These are phyloP conservation scores for Drosophila pegasa DNA, from an alignment of 2,888 invertebrate species.

Conservation along the genomic window DNA sequence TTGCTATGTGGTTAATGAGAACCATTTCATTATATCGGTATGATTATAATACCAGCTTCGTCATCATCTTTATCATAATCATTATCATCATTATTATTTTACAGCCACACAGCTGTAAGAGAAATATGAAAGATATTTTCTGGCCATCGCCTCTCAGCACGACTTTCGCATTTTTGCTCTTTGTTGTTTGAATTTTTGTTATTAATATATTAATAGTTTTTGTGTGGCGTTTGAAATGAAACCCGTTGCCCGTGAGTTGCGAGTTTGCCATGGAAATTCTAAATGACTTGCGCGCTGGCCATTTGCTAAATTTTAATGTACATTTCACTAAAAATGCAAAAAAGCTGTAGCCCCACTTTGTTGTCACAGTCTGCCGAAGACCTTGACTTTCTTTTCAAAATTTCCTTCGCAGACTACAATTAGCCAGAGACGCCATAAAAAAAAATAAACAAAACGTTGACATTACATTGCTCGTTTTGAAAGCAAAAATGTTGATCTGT, in stretches of 20 bases:
- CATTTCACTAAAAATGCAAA: conserved; percentile 24
- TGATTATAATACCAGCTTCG: neutral
- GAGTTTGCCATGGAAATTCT: conserved; percentile 71
- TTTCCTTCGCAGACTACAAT: conserved; percentile 59
- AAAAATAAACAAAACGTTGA: conserved; percentile 45
- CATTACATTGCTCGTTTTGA: conserved; percentile 60
- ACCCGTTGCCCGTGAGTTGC: conserved; percentile 57
- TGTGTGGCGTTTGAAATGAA: conserved; percentile 28
- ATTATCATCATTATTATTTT: neutral
- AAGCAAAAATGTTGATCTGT: conserved; percentile 65
- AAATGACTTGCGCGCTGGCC: conserved; percentile 66
- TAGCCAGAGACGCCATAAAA: conserved; percentile 52
- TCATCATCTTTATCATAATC: neutral
- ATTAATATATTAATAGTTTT: conserved; percentile 68
- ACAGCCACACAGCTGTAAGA: too few species aligned
- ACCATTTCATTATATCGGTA: neutral
- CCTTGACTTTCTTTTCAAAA: conserved; percentile 76
- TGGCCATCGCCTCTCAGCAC: conserved; percentile 9
- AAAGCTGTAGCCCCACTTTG: conserved; percentile 43
- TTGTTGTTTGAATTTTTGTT: conserved; percentile 35
- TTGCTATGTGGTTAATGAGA: too few species aligned
- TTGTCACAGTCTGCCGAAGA: conserved; percentile 54
- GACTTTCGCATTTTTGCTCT: conserved; percentile 27
- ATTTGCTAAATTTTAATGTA: conserved; percentile 57
- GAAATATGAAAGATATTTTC: neutral